Base-by-base conservation (phyloP, 2,888 invertebrate genomes). In the Eupithecia subumbrata region DNA sequence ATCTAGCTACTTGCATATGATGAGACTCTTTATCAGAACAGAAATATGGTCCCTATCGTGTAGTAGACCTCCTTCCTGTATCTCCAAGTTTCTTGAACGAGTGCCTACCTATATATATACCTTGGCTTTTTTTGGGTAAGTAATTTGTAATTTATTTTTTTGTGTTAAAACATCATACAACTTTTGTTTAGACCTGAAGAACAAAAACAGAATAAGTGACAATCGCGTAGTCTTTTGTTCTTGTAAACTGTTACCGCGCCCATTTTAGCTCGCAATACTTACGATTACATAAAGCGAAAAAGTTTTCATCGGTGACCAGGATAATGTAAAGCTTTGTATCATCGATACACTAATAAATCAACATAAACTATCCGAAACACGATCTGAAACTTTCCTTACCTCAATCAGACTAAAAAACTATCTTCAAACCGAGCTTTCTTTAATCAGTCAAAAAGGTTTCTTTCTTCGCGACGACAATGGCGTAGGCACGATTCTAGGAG, bases 401-500 rank as follows among this genome's bases (percentile, higher is more conserved):
- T 60, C 22, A 60, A 60, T 25, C 60, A 1, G 64, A 64, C 64
- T 63, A 64, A 64, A 60, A 16, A 34, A 64, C 64, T 64, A 64
- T 34, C 64, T 34, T 2, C 11, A 64, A 64, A 34, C 64, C 30
- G 22, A 64, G 64, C 34, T 72, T 73, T 75, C 71, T 79, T 80
- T 79, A 77, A 81, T 81, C 80, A 78, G 78, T 81, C 76, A 78
- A 79, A 78, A 80, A 79, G 80, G 77, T 75, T 79, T 73, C 60
- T 64, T 30, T 75, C 74, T 76, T 64, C 45, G 40, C 72, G 68
- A 74, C 71, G 69, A 77, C 80, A 78, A 80, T 66, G 69, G 75
- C 52, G 71, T 74, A 73, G 66, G 69, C 76, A 64, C 69, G 48
- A 71, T 69, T 71, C 76, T 77, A 80, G 82, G 82, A 83, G 81